Conservation (phyloP, 1,140 invertebrate species). For the Cydia fagiglandana region DNA sequence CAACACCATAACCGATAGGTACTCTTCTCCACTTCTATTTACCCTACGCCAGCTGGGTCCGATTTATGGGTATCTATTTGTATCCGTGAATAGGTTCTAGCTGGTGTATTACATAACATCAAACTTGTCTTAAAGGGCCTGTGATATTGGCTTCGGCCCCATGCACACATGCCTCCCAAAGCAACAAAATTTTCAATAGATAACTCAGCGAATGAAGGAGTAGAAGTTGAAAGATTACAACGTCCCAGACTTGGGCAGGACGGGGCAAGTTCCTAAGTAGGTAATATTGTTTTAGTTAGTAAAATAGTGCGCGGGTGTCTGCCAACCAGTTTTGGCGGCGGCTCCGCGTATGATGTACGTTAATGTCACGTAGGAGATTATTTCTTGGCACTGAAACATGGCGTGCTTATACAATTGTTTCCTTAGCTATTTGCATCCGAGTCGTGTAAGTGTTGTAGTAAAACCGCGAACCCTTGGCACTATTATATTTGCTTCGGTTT, state of each 20-base stretch:
- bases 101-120: no score
- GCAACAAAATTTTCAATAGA: no score
- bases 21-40: no score
- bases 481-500: background rate
- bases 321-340: constrained; percentile 72
- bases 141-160: no score
- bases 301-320: constrained; percentile 56
- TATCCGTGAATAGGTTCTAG: no score
- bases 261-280: constrained; percentile 63
- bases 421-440: constrained; percentile 59
- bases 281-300: constrained; percentile 72
- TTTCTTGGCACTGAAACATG: constrained; percentile 71
- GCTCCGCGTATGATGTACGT: constrained; percentile 69
- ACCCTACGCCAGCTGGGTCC: no score
- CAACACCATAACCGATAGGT: no score
- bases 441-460: constrained; percentile 31
- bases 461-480: background rate
- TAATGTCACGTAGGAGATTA: constrained; percentile 74
- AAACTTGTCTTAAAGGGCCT: no score
- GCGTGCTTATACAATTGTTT: constrained; percentile 61
- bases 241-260: constrained; percentile 30
- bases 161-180: no score
- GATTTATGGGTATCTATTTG: no score
- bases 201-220: no score
- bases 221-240: background rate